Evolutionary conservation across 2,888 invertebrate genomes (phyloP).

Genomic region (Portevinia maculata): DNA sequence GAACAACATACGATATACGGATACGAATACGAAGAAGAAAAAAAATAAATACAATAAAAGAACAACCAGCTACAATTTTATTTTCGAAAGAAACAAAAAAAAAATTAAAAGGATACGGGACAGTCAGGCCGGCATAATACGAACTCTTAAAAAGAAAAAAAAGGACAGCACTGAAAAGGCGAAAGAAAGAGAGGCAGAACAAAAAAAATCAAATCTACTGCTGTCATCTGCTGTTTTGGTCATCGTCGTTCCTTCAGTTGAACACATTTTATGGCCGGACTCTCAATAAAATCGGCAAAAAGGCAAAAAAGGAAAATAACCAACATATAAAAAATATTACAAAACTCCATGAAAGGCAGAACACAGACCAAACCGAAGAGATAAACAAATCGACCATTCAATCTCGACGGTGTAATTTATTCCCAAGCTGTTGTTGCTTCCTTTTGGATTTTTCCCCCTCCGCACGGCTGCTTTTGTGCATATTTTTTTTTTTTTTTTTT

Average conservation of each 20-base stretch:
- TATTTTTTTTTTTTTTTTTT: conserved; percentile 35
- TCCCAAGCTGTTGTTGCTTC: conserved; percentile 60
- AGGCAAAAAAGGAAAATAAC: conserved; percentile 18
- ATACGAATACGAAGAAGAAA: conserved; percentile 13
- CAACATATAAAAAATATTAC: not conserved
- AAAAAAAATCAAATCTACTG: conserved; percentile 47
- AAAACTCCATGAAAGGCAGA: conserved; percentile 1
- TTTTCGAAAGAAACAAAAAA: not conserved
- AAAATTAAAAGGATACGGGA: conserved; percentile 48
- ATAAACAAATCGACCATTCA: conserved; percentile 74
- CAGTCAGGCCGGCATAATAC: conserved; percentile 33
- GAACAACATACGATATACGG: no score
- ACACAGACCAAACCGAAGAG: conserved; percentile 43
- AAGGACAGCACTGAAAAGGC: not conserved
- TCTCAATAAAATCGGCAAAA: conserved; percentile 46
- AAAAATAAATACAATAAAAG: conserved; percentile 9
- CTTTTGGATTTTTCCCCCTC: not conserved
- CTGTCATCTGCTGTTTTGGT: conserved; percentile 71
- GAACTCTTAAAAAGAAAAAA: conserved; percentile 26
- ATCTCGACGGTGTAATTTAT: conserved; percentile 73
- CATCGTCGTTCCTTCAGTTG: conserved; percentile 33
- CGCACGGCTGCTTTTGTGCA: conserved; percentile 22
- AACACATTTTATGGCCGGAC: conserved; percentile 62
- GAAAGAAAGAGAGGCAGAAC: not conserved
- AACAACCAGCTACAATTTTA: conserved; percentile 10